Percentiles rank a stretch among this genome's conserved stretches.
phyloP scores from a whole-genome alignment of 2,797 vertebrate genomes.

The Harpagifer antarcticus region DNA sequence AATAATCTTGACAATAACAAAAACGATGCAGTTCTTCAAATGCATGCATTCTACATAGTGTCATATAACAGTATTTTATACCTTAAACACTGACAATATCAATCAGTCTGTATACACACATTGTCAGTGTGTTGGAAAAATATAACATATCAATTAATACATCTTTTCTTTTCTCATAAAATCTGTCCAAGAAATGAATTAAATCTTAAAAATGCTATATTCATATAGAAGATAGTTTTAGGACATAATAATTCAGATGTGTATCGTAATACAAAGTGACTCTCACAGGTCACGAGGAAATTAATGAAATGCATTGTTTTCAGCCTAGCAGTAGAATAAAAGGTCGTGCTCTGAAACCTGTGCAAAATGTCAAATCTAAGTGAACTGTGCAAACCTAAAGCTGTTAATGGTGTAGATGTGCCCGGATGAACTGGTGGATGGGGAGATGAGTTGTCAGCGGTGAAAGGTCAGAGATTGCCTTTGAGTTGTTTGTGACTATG shows the following conservation, averaged over 20 bases:
- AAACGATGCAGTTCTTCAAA: background rate
- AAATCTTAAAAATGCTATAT: slow-evolving; percentile 1
- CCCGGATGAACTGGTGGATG: slow-evolving; percentile 63
- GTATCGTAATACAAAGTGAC: slow-evolving; percentile 6
- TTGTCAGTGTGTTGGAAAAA: background rate
- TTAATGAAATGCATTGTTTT: slow-evolving; percentile 19
- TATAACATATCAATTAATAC: background rate
- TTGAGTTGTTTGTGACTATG: slow-evolving; percentile 79
- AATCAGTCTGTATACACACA: background rate
- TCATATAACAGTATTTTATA: background rate
- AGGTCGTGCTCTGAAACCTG: slow-evolving; percentile 18
- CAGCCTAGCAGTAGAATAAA: slow-evolving; percentile 16
- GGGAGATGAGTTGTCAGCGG: slow-evolving; percentile 72
- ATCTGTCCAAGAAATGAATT: background rate
- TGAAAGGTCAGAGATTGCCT: slow-evolving; percentile 79
- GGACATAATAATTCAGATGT: slow-evolving; percentile 13
- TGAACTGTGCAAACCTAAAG: slow-evolving; percentile 40
- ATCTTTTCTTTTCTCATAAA: background rate
- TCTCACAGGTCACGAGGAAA: background rate
- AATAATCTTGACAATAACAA: background rate
- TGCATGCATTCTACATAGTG: background rate
- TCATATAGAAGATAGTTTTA: background rate
- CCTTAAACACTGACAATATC: background rate
- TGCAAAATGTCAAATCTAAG: slow-evolving; percentile 34
- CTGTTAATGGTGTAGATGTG: slow-evolving; percentile 55